phyloP scores from a whole-genome alignment of 2,113 vertebrate species.

The Limnothrissa miodon region DNA sequence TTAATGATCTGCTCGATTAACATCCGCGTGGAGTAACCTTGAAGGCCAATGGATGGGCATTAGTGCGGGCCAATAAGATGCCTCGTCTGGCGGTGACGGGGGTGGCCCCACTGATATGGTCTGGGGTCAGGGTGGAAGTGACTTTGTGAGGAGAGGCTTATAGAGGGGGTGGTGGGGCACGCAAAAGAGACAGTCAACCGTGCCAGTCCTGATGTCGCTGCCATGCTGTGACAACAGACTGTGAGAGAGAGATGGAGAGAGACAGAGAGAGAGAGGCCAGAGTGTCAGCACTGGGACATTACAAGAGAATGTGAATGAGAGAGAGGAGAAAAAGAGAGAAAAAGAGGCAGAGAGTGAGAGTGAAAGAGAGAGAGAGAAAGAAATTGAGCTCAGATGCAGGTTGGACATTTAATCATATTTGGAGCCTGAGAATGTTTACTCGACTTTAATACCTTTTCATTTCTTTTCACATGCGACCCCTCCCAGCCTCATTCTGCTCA shows the following conservation, averaged over 20 bases:
- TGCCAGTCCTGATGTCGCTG: conserved; percentile 39
- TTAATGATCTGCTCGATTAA: not conserved
- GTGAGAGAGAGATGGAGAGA: conserved; percentile 33
- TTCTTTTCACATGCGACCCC: conserved; percentile 1
- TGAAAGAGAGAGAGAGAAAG: not conserved
- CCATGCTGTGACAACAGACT: conserved; percentile 56
- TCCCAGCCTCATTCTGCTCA: not conserved
- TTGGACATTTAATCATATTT: not conserved
- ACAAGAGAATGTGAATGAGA: conserved; percentile 29
- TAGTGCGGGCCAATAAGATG: not conserved
- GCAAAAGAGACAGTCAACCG: not conserved
- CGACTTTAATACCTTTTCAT: not conserved
- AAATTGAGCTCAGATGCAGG: not conserved
- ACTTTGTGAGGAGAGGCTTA: conserved; percentile 23
- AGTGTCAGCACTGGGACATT: conserved; percentile 38
- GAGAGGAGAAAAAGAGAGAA: conserved; percentile 25
- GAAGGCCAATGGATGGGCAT: not conserved
- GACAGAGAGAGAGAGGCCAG: conserved; percentile 45
- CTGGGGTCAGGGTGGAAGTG: conserved; percentile 47
- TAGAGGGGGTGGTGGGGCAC: not conserved
- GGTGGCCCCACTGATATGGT: not conserved
- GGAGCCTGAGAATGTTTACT: not conserved
- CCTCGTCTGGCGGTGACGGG: not conserved
- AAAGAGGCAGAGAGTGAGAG: not conserved
- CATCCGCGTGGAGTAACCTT: not conserved